Evolutionary conservation across 2,888 invertebrate genomes (phyloP).

Genomic region (Trachelus troglodyta): DNA sequence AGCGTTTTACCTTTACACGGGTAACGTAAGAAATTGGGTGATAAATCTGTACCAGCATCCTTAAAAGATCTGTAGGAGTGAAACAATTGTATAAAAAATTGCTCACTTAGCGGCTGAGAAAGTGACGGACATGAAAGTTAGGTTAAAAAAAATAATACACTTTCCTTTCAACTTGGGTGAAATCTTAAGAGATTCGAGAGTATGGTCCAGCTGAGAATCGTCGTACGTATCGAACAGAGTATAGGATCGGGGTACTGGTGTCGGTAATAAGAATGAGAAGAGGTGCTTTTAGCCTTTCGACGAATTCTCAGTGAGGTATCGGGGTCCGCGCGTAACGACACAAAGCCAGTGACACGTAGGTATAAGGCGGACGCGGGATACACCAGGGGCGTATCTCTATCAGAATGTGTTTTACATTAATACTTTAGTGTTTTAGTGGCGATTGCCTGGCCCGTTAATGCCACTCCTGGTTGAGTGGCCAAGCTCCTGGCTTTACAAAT

Average conservation of each 20-base stretch:
- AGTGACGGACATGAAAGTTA: background rate
- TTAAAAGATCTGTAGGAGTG: background rate
- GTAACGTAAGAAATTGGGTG: background rate
- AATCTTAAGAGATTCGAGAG: background rate
- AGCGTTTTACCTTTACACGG: background rate
- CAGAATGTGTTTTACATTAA: conserved; percentile 66
- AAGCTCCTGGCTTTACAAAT: conserved; percentile 62
- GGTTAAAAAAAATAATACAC: background rate
- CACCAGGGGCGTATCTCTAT: conserved; percentile 60
- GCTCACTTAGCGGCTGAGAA: background rate
- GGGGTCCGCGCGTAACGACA: conserved; percentile 1
- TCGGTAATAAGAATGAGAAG: background rate
- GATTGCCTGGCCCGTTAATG: conserved; percentile 63
- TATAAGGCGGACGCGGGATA: background rate
- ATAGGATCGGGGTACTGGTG: background rate
- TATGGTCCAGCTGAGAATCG: background rate
- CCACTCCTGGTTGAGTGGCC: conserved; percentile 58
- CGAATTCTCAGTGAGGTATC: background rate
- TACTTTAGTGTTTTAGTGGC: conserved; percentile 64
- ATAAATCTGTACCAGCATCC: background rate
- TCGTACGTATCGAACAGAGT: background rate
- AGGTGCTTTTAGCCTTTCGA: conserved; percentile 6
- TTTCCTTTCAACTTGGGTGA: background rate
- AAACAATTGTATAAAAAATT: background rate
- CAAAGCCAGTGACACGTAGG: background rate